Evolutionary conservation across 2,113 vertebrate species (phyloP).

Genomic region (Planiliza haematocheilus): DNA sequence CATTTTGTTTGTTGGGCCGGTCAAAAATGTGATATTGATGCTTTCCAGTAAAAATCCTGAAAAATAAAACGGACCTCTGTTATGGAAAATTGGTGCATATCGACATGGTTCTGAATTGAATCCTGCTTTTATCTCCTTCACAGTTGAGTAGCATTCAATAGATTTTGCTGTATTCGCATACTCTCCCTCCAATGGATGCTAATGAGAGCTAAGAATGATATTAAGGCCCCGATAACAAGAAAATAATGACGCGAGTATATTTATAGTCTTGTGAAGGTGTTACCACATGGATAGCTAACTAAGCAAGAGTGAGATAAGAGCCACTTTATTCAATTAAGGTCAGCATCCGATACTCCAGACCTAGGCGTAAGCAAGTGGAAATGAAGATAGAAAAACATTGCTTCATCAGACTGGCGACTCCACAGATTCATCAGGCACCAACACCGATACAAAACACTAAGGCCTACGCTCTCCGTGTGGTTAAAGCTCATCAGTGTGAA

Average conservation of each 20-base stretch:
- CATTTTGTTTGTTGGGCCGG: background rate
- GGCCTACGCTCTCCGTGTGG: background rate
- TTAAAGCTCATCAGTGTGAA: conserved; percentile 28
- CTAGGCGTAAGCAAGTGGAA: background rate
- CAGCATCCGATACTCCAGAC: conserved; percentile 36
- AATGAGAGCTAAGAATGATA: conserved; percentile 66
- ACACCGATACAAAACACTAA: background rate
- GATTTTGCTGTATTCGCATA: background rate
- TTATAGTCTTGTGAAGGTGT: conserved; percentile 61
- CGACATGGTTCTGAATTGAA: background rate
- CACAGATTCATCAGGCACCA: background rate
- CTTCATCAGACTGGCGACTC: background rate
- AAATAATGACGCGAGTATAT: conserved; percentile 61
- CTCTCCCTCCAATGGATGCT: conserved; percentile 22
- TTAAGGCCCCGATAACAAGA: conserved; percentile 60
- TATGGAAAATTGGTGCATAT: too few species aligned
- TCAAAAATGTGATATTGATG: background rate
- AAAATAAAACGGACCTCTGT: too few species aligned
- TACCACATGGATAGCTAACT: conserved; percentile 64
- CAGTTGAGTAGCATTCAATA: too few species aligned
- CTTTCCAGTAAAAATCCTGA: background rate
- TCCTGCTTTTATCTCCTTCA: too few species aligned
- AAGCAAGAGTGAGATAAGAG: conserved; percentile 64
- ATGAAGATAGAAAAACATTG: conserved; percentile 5
- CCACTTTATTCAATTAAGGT: conserved; percentile 43